Base-by-base conservation (phyloP, 1,140 invertebrate genomes). In the Stenopsyche tienmushanensis region DNA sequence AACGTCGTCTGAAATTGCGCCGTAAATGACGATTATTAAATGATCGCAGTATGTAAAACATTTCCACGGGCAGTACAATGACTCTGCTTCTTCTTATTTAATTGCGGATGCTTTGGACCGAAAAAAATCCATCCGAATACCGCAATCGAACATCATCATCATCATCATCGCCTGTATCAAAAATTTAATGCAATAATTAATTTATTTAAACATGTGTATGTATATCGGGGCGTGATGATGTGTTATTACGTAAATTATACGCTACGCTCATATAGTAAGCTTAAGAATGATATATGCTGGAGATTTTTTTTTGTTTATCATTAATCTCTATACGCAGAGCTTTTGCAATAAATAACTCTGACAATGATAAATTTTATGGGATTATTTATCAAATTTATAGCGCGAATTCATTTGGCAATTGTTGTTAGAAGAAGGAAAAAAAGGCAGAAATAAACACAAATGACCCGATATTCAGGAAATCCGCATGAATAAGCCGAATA, bases 371-470 rank as follows among this genome's bases (percentile, higher is more conserved):
- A 60, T 60, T 60, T 60, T 60, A 60, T 60, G 24, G 57, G 57
- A 60, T 60, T 60, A 60, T 60, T 60, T 60, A 60, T 60, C 57
- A 60, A 60, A 60, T 60, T 60, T 60, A 60, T 60, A 34, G 57
- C 57, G 57, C 42, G 57, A 60, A 47, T 60, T 60, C 41, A 60
- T 60, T 60, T 42, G 39, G 57, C 57, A 60, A 60, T 60, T 60
- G 41, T 60, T 60, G 23, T 57, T 57, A 42, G 17, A 39, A 57
- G 26, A 52, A 24, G 2, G 23, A 42, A 57, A 57, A 13, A 57
- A 57, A 57, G 7, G 41, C 34, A n/a, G n/a, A n/a, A n/a, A n/a
- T n/a, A n/a, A 47, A 47, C 10, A 47, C 7, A 47, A 47, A 47
- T 34, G 29, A 34, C 13, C 29, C 5, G 29, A 34, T 34, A 34